A percentile compares a stretch with the other conserved stretches of the same genome.
phyloP scores from a whole-genome alignment of 2,888 invertebrate species.

The Emmelina monodactyla region DNA sequence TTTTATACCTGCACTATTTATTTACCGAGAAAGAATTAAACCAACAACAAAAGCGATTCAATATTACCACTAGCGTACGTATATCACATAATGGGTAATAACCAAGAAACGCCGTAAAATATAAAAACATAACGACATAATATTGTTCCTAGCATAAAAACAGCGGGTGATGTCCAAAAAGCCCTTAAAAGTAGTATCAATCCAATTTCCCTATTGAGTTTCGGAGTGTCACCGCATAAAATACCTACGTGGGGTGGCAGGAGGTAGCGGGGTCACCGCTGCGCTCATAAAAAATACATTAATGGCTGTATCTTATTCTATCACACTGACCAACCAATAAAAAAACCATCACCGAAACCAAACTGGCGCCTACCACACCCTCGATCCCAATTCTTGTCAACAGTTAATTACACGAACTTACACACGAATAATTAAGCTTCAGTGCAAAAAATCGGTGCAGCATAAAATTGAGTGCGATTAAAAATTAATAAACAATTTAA shows the following conservation, averaged over 20 bases:
- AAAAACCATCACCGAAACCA: too few species aligned
- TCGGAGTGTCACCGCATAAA: constrained; percentile 57
- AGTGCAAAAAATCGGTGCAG: not conserved
- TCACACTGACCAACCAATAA: constrained; percentile 22
- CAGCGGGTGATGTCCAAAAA: constrained; percentile 51
- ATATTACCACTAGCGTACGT: too few species aligned
- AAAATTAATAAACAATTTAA: constrained; percentile 36
- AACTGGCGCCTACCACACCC: too few species aligned
- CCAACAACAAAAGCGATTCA: too few species aligned
- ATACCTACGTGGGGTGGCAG: constrained; percentile 45
- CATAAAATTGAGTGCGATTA: constrained; percentile 10
- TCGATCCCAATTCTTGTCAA: too few species aligned
- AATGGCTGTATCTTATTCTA: constrained; percentile 47
- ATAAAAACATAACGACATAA: constrained; percentile 45
- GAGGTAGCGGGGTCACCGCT: constrained; percentile 21
- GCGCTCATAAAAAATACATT: constrained; percentile 49
- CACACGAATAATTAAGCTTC: too few species aligned
- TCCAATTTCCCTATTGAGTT: constrained; percentile 61
- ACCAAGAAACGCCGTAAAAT: constrained; percentile 37
- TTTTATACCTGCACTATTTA: too few species aligned
- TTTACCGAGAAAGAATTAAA: too few species aligned
- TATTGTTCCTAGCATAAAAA: constrained; percentile 51
- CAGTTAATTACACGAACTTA: too few species aligned
- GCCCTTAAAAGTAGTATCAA: constrained; percentile 60
- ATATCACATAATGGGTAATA: constrained; percentile 18